phyloP scores from a whole-genome alignment of 2,888 invertebrate genomes.

The Zhuqinia jingwanae region DNA sequence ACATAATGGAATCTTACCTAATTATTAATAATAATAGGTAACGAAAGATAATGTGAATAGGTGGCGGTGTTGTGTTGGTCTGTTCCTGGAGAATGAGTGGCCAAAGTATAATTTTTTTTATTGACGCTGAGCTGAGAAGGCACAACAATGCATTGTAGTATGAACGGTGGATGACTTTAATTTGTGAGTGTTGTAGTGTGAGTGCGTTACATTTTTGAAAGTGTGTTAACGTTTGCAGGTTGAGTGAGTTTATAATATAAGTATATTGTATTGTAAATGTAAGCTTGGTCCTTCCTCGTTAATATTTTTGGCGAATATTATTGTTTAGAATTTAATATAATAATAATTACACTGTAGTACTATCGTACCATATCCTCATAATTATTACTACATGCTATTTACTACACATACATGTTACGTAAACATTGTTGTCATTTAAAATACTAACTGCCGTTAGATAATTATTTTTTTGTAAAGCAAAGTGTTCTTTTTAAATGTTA shows the following conservation, averaged over 20 bases:
- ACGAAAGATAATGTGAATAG: slow-evolving; percentile 49
- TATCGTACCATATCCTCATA: slow-evolving; percentile 30
- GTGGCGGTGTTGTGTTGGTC: slow-evolving; percentile 13
- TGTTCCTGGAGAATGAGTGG: slow-evolving; percentile 46
- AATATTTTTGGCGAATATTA: background rate
- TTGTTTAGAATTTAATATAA: background rate
- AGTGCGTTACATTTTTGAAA: slow-evolving; percentile 65
- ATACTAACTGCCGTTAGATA: slow-evolving; percentile 43
- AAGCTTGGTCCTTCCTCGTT: slow-evolving; percentile 36
- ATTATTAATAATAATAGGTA: slow-evolving; percentile 57
- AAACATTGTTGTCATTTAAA: slow-evolving; percentile 33
- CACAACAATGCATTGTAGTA: slow-evolving; percentile 61
- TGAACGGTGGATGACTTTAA: slow-evolving; percentile 70
- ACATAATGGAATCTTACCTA: slow-evolving; percentile 33
- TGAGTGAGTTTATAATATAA: slow-evolving; percentile 61
- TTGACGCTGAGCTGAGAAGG: slow-evolving; percentile 40
- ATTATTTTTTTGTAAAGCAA: slow-evolving; percentile 21
- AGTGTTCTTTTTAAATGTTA: slow-evolving; percentile 49
- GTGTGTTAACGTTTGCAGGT: slow-evolving; percentile 51
- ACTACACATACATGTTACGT: background rate
- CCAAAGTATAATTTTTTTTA: slow-evolving; percentile 38
- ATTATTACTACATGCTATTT: background rate
- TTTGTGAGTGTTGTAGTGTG: slow-evolving; percentile 64
- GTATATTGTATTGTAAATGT: background rate
- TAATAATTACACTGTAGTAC: background rate